Evolutionary conservation across 2,797 vertebrate genomes (phyloP).

Genomic region (Hyperoplus lanceolatus): DNA sequence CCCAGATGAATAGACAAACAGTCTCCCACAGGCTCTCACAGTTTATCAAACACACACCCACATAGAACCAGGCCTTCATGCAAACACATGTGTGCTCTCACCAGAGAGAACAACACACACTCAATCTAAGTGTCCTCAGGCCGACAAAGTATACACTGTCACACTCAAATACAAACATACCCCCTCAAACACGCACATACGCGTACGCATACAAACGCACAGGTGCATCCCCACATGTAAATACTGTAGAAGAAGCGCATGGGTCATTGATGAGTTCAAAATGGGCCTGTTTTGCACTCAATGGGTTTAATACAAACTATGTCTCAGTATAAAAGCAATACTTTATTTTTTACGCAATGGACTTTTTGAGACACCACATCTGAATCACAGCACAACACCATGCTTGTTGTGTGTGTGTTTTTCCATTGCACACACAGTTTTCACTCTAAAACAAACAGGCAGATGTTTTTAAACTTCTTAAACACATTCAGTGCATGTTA

Average conservation of each 20-base stretch:
- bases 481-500: neutral
- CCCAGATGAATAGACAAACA: constrained; percentile 88
- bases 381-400: constrained; percentile 53
- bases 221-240: constrained; percentile 77
- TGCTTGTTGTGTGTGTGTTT: constrained; percentile 3
- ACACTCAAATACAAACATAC: constrained; percentile 78
- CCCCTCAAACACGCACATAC: constrained; percentile 73
- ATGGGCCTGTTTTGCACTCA: constrained; percentile 63
- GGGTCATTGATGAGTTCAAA: constrained; percentile 53
- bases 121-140: constrained; percentile 75
- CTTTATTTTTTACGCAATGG: constrained; percentile 41
- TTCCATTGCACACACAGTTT: constrained; percentile 52
- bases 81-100: constrained; percentile 85
- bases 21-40: constrained; percentile 87
- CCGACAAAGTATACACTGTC: constrained; percentile 81
- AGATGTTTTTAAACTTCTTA: neutral
- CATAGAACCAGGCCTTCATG: constrained; percentile 82
- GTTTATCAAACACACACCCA: constrained; percentile 90
- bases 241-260: constrained; percentile 58
- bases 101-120: constrained; percentile 77
- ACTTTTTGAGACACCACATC: constrained; percentile 48
- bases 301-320: constrained; percentile 60
- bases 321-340: constrained; percentile 26
- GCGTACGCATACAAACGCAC: constrained; percentile 72
- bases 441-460: constrained; percentile 8